These are phyloP conservation scores for Brachystomella parvula DNA, from an alignment of 1,140 invertebrate genomes.

Conservation along the genomic window DNA sequence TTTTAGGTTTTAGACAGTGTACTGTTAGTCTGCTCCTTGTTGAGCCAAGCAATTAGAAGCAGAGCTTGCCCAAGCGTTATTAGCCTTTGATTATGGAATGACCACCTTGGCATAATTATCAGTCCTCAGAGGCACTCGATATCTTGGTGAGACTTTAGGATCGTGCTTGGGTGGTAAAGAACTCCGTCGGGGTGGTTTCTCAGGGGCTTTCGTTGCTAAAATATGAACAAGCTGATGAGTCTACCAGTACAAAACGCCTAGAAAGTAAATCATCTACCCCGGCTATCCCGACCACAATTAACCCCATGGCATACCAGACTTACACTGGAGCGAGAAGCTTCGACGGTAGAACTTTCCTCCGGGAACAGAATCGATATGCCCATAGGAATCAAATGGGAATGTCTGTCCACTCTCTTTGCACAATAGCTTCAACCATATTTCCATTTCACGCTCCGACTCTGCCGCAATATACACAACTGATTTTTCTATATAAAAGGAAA, in stretches of 20 bases:
- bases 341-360: constrained; percentile 13
- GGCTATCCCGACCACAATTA: not conserved
- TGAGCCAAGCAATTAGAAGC: not conserved
- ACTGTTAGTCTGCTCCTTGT: not conserved
- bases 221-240: constrained; percentile 1
- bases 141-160: not conserved
- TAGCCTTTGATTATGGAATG: not conserved
- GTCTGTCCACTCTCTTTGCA: not conserved
- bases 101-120: not conserved
- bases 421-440: constrained; percentile 29
- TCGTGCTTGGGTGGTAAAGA: constrained; percentile 8
- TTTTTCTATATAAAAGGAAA: constrained; percentile 20
- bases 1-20: no score
- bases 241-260: not conserved
- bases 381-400: constrained; percentile 6
- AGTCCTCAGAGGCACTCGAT: constrained; percentile 1
- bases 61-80: not conserved
- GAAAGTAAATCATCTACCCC: not conserved
- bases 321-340: constrained; percentile 7
- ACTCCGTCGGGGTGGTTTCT: constrained; percentile 3
- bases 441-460: constrained; percentile 30
- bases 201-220: not conserved
- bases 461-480: constrained; percentile 32
- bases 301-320: not conserved
- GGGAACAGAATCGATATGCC: constrained; percentile 17